phyloP scores from a whole-genome alignment of 2,113 vertebrate genomes.

The Plectropomus leopardus region DNA sequence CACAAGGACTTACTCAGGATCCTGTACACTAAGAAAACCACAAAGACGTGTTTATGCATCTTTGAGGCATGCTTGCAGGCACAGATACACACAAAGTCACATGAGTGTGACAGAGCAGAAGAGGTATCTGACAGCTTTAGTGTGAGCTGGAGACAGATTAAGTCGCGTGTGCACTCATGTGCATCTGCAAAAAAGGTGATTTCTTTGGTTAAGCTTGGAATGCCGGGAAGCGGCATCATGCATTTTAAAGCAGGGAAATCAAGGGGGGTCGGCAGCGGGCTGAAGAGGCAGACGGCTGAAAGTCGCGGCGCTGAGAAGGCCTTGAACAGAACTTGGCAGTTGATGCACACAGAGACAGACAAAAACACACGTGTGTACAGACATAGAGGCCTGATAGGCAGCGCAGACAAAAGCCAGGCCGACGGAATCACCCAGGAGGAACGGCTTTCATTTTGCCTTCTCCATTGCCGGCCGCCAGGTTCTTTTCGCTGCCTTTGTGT shows the following conservation, averaged over 20 bases:
- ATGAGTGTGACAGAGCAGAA: conserved; percentile 22
- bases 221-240: conserved; percentile 19
- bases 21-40: conserved; percentile 37
- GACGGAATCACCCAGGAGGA: conserved; percentile 73
- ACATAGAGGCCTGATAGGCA: conserved; percentile 55
- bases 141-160: conserved; percentile 40
- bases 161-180: background rate
- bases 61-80: background rate
- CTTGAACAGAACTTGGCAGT: conserved; percentile 53
- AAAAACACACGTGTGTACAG: background rate
- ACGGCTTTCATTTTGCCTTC: conserved; percentile 73
- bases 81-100: conserved; percentile 29
- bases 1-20: conserved; percentile 23
- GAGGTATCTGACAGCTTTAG: conserved; percentile 35
- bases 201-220: conserved; percentile 27
- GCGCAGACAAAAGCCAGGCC: conserved; percentile 65
- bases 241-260: conserved; percentile 58
- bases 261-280: conserved; percentile 29
- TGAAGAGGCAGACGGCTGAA: conserved; percentile 19
- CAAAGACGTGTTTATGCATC: conserved; percentile 33
- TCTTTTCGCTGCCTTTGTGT: conserved; percentile 63
- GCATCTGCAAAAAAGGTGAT: conserved; percentile 35
- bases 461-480: conserved; percentile 55
- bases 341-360: background rate
- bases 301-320: conserved; percentile 12